phyloP scores from a whole-genome alignment of 2,888 invertebrate species.

The Adela reaumurella region DNA sequence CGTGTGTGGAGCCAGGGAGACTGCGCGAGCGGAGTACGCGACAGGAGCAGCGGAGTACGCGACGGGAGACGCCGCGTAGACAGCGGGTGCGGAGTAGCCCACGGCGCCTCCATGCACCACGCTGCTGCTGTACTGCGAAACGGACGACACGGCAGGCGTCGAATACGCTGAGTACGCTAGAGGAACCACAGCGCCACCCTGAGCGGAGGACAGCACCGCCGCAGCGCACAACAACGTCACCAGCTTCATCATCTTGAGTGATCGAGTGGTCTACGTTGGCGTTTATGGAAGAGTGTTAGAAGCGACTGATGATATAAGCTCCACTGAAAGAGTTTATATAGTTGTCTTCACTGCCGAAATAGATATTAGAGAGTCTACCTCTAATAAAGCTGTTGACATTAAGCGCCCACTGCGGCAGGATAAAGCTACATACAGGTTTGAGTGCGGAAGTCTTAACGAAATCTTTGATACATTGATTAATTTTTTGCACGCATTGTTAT shows the following conservation, averaged over 20 bases:
- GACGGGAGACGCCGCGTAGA: slow-evolving; percentile 19
- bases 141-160: slow-evolving; percentile 22
- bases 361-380: too few relatives aligned
- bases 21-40: slow-evolving; percentile 13
- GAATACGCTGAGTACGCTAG: slow-evolving; percentile 22
- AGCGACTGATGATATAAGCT: too few relatives aligned
- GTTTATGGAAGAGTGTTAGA: too few relatives aligned
- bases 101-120: slow-evolving; percentile 17
- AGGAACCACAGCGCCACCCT: slow-evolving; percentile 29
- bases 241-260: slow-evolving; percentile 51
- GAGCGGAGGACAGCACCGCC: slow-evolving; percentile 56
- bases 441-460: too few relatives aligned
- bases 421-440: too few relatives aligned
- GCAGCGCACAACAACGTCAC: slow-evolving; percentile 62
- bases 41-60: slow-evolving; percentile 15
- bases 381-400: too few relatives aligned
- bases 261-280: slow-evolving; percentile 12
- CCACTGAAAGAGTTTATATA: too few relatives aligned
- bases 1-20: slow-evolving; percentile 33
- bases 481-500: too few relatives aligned
- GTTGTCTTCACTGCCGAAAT: too few relatives aligned
- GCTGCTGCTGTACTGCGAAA: slow-evolving; percentile 24
- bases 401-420: too few relatives aligned
- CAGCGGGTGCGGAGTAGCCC: slow-evolving; percentile 20
- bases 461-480: too few relatives aligned